These are phyloP conservation scores for Eriocheir sinensis DNA, from an alignment of 1,140 invertebrate species.

Conservation along the genomic window DNA sequence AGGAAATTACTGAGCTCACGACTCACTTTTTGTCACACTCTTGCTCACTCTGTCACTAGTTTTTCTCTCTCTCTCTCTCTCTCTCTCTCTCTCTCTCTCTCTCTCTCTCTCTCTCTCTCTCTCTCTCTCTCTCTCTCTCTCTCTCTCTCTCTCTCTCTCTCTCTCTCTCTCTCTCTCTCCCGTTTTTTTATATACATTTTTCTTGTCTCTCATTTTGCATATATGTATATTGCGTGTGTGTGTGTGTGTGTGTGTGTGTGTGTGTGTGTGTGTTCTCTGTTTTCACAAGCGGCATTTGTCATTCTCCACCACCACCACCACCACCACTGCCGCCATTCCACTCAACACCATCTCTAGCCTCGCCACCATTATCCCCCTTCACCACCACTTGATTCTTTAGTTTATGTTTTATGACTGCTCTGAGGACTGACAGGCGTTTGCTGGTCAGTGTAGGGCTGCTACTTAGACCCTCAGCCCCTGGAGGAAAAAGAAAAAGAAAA, in stretches of 20 bases:
- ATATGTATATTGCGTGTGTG: no score
- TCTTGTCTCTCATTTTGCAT: no score
- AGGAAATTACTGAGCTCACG: background rate
- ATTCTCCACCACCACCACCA: background rate
- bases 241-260: no score
- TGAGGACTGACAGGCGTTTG: background rate
- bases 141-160: background rate
- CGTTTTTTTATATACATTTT: no score
- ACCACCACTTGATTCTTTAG: background rate
- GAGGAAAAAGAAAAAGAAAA: no score
- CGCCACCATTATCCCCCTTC: no score
- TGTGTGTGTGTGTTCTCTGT: no score
- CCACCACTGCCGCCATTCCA: background rate
- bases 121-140: background rate
- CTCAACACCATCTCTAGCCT: background rate
- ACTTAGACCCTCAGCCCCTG: background rate
- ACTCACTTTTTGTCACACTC: background rate
- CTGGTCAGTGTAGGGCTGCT: background rate
- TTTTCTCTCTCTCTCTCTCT: background rate
- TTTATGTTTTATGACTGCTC: background rate
- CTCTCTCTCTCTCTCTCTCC: background rate
- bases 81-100: background rate
- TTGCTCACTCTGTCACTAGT: background rate
- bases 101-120: background rate
- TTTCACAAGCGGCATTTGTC: no score